Evolutionary conservation across 1,140 invertebrate genomes (phyloP), one percentile per base, ranked within the genome.

Genomic region (Drosophila sp.): DNA sequence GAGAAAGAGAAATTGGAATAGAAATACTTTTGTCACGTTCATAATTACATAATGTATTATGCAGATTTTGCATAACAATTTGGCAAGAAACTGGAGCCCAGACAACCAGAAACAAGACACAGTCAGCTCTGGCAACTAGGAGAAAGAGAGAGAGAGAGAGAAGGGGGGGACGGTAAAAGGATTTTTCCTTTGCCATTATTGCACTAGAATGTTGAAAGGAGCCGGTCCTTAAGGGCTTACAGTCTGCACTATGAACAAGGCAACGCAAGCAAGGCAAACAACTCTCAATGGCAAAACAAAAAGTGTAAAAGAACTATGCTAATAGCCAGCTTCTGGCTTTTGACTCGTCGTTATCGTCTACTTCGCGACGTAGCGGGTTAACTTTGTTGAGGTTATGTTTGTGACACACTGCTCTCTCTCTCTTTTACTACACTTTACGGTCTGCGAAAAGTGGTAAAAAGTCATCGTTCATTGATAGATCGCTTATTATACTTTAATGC

Each of bases 41-140:
- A 86, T 86, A 86, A 86, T 86, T 86, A 81, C 79, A 86, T 87
- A 86, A 86, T 86, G 83, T 86, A 86, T 86, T 86, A 86, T 86
- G 83, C 83, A 86, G 76, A 86, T 87, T 87, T 86, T 79, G 71
- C 83, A 82, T 87, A 86, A 82, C 82, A 82, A 86, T 86, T 83
- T 79, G 76, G 66, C 81, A 72, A 63, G 54, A 35, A 61, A 27
- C 35, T 33, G 17, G 35, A 30, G 27, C 29, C 5, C 29, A 33
- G 23, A 33, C 23, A 61, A 32, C 41, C 61, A 30, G 44, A 50
- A 25, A 40, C 38, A 29, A 40, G 38, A 25, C 23, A 29, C 23
- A 40, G 40, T 4, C 33, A 44, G 11, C 23, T 27, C 17, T 25
- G 25, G 33, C 23, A 7, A 40, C 23, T 25, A 17, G 27, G 4